Conservation (phyloP, 2,888 invertebrate genomes). For the Caenorhabditis sp. region DNA sequence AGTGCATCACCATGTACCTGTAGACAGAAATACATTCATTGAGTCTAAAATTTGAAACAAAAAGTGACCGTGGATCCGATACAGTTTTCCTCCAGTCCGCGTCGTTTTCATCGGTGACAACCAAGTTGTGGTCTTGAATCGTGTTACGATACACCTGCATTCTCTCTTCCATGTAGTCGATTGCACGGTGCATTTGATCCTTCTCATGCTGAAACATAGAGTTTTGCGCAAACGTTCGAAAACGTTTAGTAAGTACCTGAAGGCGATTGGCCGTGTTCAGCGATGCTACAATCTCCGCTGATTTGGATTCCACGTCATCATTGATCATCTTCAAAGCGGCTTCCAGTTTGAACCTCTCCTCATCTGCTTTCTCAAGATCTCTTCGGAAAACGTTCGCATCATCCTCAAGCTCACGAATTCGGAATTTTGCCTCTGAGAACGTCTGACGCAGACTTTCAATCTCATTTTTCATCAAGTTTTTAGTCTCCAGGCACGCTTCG, state of each 20-base stretch:
- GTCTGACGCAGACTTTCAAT: conserved; percentile 68
- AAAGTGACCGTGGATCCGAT: conserved; percentile 73
- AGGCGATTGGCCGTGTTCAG: conserved; percentile 59
- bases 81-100: conserved; percentile 73
- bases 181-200: conserved; percentile 67
- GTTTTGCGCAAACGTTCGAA: no score
- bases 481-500: conserved; percentile 66
- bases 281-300: conserved; percentile 70
- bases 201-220: conserved; percentile 61
- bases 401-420: conserved; percentile 69
- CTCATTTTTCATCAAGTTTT: conserved; percentile 69
- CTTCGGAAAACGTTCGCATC: conserved; percentile 62
- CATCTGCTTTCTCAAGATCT: conserved; percentile 64
- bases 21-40: no score
- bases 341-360: conserved; percentile 45
- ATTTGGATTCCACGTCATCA: conserved; percentile 66
- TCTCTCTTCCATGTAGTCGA: conserved; percentile 75
- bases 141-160: conserved; percentile 75
- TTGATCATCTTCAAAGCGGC: conserved; percentile 38
- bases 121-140: conserved; percentile 74
- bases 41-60: no score
- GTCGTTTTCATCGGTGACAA: conserved; percentile 70
- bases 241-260: conserved; percentile 64
- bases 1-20: conserved; percentile 66
- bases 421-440: conserved; percentile 60